Base-by-base conservation (phyloP, 2,888 invertebrate species). In the Neoscelio sp. region DNA sequence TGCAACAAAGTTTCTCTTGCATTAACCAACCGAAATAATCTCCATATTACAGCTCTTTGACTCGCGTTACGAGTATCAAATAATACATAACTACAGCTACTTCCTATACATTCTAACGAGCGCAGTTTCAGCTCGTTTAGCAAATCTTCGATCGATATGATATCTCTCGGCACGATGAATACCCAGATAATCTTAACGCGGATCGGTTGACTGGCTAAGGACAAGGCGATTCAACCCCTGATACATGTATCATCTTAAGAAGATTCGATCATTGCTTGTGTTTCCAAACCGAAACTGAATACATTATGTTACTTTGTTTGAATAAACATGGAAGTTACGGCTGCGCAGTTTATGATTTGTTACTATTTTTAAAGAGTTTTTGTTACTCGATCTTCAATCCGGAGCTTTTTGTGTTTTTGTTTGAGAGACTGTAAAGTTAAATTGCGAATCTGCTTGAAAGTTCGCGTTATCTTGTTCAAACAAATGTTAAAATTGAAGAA, bases 31-130 rank as follows among this genome's bases (percentile, higher is more conserved):
- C 65, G 70, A 77, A 77, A 70, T 70, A 68, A 77, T 77, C 70
- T 77, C 50, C 77, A 70, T 77, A 77, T 65, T 77, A 77, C 70
- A 68, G 77, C 77, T 70, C 77, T 70, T 77, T 70, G 77, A 68
- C 54, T 77, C 65, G 56, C 60, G 60, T 65, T 76, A 68, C 64
- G 76, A 70, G 46, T 62, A 70, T 77, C 64, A 64, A 64, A 42
- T 65, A 58, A 70, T 64, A 64, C 62, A 58, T 62, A 76, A 76
- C 68, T 67, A 33, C 56, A 60, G 46, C 44, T 44, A 70, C 64
- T 77, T 70, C 70, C 50, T 58, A 54, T 65, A 78, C 48, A 52
- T 73, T 67, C 38, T 50, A 73, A 78, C 71, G 54, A 67, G 67
- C 54, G 12, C 52, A 73, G 71, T 78, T 78, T 78, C 78, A 58